Evolutionary conservation across 2,797 vertebrate species (phyloP), one percentile per base, ranked within the genome.

Genomic region (Aplochiton taeniatus): DNA sequence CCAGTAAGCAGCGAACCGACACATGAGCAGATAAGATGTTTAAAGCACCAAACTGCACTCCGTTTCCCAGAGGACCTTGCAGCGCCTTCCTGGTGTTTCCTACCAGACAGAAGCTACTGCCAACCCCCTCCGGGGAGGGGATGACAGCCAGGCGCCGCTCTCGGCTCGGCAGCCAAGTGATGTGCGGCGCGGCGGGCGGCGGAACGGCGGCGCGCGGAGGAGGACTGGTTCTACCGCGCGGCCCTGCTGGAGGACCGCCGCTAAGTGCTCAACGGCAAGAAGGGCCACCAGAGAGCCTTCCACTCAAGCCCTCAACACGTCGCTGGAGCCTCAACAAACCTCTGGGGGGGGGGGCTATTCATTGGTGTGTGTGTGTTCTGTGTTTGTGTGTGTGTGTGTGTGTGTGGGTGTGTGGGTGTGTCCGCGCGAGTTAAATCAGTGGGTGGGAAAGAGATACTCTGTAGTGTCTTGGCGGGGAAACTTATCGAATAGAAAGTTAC

Each of bases 401-500:
- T 43, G 62, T 0, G 59, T 43, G 60, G 1, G 48, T 51, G 60
- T 62, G 47, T 41, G 47, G 50, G 45, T 52, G 41, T 51, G 60
- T 42, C 17, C n/a, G 57, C 12, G 49, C 61, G 16, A 65, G 45
- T 61, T 31, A 31, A 3, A 31, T 31, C 31, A 31, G 69, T 49
- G 61, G 68, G 63, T 55, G n/a, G 16, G 51, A 10, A 53, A 18
- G 51, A 53, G 51, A n/a, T n/a, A n/a, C n/a, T n/a, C 18, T 11
- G n/a, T 31, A 57, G 13, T 4, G 31, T 43, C 18, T 43, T 13
- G 14, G 41, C 4, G 55, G 55, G 31, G 55, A 57, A 13, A 43
- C 13, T 45, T 10, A 65, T 69, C 61, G 66, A 66, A 70, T 59
- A 69, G 44, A 77, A 84, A 80, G 76, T 75, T 75, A 60, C 69